These are phyloP conservation scores for Chrosomus eos DNA, from an alignment of 2,797 vertebrate genomes.

Conservation along the genomic window DNA sequence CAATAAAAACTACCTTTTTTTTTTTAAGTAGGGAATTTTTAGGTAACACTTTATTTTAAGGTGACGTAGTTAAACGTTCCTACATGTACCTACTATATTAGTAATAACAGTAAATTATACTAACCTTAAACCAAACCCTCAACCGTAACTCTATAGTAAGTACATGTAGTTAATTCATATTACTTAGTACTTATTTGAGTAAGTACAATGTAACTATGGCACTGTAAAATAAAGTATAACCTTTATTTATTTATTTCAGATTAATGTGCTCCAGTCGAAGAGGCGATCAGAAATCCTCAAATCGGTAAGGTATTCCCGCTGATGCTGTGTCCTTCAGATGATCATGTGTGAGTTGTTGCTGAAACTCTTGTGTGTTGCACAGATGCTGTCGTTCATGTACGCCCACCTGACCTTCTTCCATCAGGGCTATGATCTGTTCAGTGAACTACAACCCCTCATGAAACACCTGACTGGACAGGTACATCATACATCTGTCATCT, in stretches of 20 bases:
- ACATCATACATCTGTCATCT: conserved; percentile 44
- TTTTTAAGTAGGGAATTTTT: background rate
- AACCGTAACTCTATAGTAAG: too few species aligned
- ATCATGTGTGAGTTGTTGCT: background rate
- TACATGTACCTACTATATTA: too few species aligned
- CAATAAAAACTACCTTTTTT: background rate
- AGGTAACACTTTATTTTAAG: background rate
- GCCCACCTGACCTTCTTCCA: conserved; percentile 98
- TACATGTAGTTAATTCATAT: too few species aligned
- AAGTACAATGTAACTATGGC: too few species aligned
- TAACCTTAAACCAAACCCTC: too few species aligned
- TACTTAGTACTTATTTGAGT: too few species aligned
- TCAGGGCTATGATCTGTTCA: conserved; percentile 97
- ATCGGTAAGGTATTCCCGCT: conserved; percentile 81
- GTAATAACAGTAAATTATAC: too few species aligned
- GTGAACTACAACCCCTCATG: conserved; percentile 95
- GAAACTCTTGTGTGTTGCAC: background rate
- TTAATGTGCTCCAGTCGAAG: conserved; percentile 98
- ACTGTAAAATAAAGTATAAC: too few species aligned
- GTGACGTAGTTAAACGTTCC: too few species aligned
- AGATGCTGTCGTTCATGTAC: conserved; percentile 99
- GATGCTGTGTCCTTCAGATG: background rate
- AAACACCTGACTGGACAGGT: conserved; percentile 95
- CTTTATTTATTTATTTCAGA: conserved; percentile 72
- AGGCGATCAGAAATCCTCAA: conserved; percentile 97